phyloP scores from a whole-genome alignment of 2,797 vertebrate genomes.

The Phylloscopus collybita region DNA sequence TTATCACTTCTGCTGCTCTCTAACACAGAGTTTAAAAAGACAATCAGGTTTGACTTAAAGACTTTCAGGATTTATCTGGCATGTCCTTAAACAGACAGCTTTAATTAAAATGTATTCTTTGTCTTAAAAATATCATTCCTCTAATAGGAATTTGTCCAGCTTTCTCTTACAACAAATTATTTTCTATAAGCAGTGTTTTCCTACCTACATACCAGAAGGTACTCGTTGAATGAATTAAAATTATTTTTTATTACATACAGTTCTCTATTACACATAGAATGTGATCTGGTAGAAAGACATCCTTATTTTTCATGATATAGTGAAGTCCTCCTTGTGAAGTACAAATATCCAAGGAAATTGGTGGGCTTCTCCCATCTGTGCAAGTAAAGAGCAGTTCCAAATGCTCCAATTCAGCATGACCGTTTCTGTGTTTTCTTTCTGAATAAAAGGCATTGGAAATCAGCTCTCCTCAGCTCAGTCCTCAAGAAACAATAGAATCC shows the following conservation, averaged over 20 bases:
- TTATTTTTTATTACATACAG: neutral
- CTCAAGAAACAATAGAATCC: neutral
- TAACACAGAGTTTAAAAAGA: neutral
- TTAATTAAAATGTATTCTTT: neutral
- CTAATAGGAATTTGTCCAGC: neutral
- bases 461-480: neutral
- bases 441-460: neutral
- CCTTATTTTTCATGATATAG: neutral
- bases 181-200: neutral
- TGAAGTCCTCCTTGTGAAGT: neutral
- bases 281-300: neutral
- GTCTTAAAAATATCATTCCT: neutral
- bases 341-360: neutral
- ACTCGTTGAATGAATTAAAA: neutral
- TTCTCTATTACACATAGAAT: neutral
- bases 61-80: neutral
- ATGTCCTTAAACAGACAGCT: neutral
- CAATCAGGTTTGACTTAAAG: neutral
- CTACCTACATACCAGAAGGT: neutral
- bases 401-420: neutral
- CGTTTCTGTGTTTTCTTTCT: neutral
- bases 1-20: neutral
- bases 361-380: neutral
- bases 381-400: neutral
- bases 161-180: neutral